Evolutionary conservation across 2,888 invertebrate species (phyloP).

Genomic region (Epinotia bilunana): DNA sequence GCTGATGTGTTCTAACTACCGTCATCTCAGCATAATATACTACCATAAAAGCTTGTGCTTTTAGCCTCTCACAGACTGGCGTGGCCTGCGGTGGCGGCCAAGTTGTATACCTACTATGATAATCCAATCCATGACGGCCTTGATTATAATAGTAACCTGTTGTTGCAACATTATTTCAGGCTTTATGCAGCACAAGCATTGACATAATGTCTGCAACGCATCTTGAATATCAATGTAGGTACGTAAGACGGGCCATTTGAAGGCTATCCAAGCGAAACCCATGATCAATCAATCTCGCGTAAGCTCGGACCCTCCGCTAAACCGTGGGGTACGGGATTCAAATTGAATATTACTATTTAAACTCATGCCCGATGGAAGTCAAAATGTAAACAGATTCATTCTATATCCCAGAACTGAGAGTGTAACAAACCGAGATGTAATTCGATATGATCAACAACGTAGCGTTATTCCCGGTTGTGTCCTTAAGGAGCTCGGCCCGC

Average conservation of each 20-base stretch:
- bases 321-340: constrained; percentile 6
- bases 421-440: background rate
- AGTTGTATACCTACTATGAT: too few species aligned
- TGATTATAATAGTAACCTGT: too few species aligned
- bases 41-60: too few species aligned
- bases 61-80: too few species aligned
- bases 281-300: constrained; percentile 22
- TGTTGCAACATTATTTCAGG: too few species aligned
- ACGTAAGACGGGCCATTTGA: constrained; percentile 3
- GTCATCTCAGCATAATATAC: too few species aligned
- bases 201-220: constrained; percentile 4
- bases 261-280: background rate
- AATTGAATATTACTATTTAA: constrained; percentile 17
- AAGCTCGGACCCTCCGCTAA: constrained; percentile 13
- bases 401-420: background rate
- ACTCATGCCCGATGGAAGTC: background rate
- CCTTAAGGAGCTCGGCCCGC: too few species aligned
- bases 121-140: too few species aligned
- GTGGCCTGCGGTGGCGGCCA: too few species aligned
- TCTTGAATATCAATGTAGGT: constrained; percentile 25
- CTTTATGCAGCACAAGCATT: background rate
- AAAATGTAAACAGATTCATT: background rate
- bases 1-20: too few species aligned
- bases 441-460: too few species aligned
- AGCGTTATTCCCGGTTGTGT: too few species aligned